Evolutionary conservation across 2,113 vertebrate genomes (phyloP), one percentile per base, ranked within the genome.

Genomic region (Eudyptes chrysolophus): DNA sequence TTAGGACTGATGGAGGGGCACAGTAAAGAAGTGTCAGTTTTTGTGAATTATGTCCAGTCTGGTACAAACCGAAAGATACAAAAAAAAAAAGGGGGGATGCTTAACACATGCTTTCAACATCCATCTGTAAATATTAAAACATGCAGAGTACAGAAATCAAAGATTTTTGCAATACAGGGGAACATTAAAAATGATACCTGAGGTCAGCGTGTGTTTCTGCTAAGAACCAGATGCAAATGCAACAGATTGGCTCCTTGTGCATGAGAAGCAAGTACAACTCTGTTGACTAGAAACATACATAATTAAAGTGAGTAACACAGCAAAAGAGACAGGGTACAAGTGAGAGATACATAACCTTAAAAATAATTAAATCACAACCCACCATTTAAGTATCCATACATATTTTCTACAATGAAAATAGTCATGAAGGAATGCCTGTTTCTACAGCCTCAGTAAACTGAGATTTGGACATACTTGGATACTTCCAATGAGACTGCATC

Each of bases 291-390:
- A 78, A 94, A 76, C 17, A 72, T 5, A 42, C 9, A 17, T 16
- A 44, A 78, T 34, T 22, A 10, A 51, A 74, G 30, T 30, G 71
- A 90, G 42, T 48, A 89, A 94, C 19, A 57, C 49, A 58, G 42
- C 27, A 77, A 51, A 88, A 58, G 0, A 5, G 16, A 15, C 6
- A 38, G 8, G 7, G 19, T 13, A 26, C 1, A 78, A 70, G 13
- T 3, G 7, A 66, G 9, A 0, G 1, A 24, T 7, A 6, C 4
- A 13, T 0, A 25, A 29, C 26, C 58, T 32, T 44, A 46, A 19
- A 55, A 74, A 3, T 4, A 84, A 68, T 44, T 36, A 58, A 61
- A 55, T 25, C 26, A 34, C 7, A 68, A 30, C 38, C 34, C 58
- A n/a, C 18, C 34, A 24, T 22, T 38, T 22, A 40, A 52, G 16